These are phyloP conservation scores for Hydractinia symbiolongicarpus DNA, from an alignment of 30 jellyfish, hydroid and myxozoan genomes.

Conservation along the genomic window DNA sequence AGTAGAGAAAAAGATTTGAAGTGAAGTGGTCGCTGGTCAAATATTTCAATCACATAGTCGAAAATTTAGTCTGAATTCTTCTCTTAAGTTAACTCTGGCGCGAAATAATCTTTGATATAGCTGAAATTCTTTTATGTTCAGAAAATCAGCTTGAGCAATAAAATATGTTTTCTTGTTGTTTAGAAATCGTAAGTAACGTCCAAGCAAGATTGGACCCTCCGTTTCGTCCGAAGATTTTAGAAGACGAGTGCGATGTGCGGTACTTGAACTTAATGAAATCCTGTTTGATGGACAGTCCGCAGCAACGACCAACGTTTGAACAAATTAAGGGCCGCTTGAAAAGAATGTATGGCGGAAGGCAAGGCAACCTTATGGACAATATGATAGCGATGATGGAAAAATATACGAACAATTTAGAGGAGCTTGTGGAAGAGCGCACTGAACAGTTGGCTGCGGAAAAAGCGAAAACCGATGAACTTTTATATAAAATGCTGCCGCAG, in stretches of 20 bases:
- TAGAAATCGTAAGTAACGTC: constrained; percentile 59
- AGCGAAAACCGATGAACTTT: constrained; percentile 85
- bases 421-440: constrained; percentile 83
- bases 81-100: no score
- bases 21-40: no score
- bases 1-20: no score
- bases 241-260: constrained; percentile 44
- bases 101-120: no score
- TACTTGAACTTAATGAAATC: constrained; percentile 44
- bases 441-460: constrained; percentile 89
- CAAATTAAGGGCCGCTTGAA: constrained; percentile 57
- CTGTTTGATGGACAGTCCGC: constrained; percentile 88
- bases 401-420: constrained; percentile 88
- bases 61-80: no score
- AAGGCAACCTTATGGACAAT: constrained; percentile 78
- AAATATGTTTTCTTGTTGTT: background rate
- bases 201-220: constrained; percentile 55
- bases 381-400: constrained; percentile 91
- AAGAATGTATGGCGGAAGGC: constrained; percentile 73
- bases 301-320: constrained; percentile 83
- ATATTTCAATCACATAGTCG: no score
- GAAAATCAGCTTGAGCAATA: no score
- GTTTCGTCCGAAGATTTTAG: constrained; percentile 67
- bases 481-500: constrained; percentile 90
- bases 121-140: no score